Evolutionary conservation across 2,797 vertebrate genomes (phyloP).

Genomic region (Distichodus sexfasciatus): DNA sequence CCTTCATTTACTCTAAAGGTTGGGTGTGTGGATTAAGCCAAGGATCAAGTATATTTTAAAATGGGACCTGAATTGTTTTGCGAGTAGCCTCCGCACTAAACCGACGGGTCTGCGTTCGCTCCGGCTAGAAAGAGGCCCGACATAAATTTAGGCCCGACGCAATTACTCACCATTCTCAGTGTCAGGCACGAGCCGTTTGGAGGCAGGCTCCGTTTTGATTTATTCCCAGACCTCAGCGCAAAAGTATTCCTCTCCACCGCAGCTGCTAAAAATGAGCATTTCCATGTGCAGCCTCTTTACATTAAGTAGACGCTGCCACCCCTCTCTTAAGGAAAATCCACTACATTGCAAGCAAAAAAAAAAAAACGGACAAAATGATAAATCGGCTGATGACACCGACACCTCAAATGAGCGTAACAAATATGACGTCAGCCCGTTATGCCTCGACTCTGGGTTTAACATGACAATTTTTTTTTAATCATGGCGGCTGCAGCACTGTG

Average conservation of each 20-base stretch:
- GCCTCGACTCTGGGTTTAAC: too few species aligned
- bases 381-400: background rate
- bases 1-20: too few species aligned
- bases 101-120: conserved; percentile 55
- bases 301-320: conserved; percentile 6
- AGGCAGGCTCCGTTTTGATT: conserved; percentile 69
- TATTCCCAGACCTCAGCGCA: conserved; percentile 70
- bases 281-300: conserved; percentile 31
- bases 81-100: too few species aligned
- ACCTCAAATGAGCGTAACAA: too few species aligned
- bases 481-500: too few species aligned
- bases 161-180: conserved; percentile 62
- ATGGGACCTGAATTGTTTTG: too few species aligned
- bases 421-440: too few species aligned
- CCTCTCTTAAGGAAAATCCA: background rate
- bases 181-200: conserved; percentile 57
- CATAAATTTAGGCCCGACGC: conserved; percentile 60
- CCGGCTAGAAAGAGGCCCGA: conserved; percentile 54
- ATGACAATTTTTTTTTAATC: too few species aligned
- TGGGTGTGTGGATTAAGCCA: too few species aligned
- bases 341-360: background rate
- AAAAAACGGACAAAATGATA: background rate
- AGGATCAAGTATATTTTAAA: too few species aligned
- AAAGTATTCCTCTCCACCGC: conserved; percentile 67
- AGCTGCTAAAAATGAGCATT: conserved; percentile 70